Percentiles rank a stretch among this genome's conserved stretches.
Evolutionary conservation across 1,140 invertebrate species (phyloP).

Genomic region (Apis mellifera): Amel_HAv3.1 CM009942.2:4293001-4293500

Average conservation of each 20-base stretch:
- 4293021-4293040: neutral
- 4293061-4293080: constrained; percentile 11
- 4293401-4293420: constrained; percentile 35
- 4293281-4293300: constrained; percentile 20
- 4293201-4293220: constrained; percentile 43
- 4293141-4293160: constrained; percentile 35
- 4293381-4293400: neutral
- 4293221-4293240: constrained; percentile 52
- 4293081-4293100: neutral
- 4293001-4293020: neutral
- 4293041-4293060: constrained; percentile 3
- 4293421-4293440: constrained; percentile 48
- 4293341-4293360: neutral
- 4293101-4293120: constrained; percentile 32
- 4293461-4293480: constrained; percentile 63
- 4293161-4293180: constrained; percentile 8
- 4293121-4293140: neutral
- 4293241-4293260: constrained; percentile 67
- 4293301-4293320: constrained; percentile 17
- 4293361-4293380: constrained; percentile 4
- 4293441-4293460: constrained; percentile 46
- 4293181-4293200: constrained; percentile 10
- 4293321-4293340: constrained; percentile 9
- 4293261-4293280: constrained; percentile 46
- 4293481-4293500: constrained; percentile 66